Evolutionary conservation across 2,113 vertebrate species (phyloP).

Genomic region (Hydrochoerus hydrochaeris): DNA sequence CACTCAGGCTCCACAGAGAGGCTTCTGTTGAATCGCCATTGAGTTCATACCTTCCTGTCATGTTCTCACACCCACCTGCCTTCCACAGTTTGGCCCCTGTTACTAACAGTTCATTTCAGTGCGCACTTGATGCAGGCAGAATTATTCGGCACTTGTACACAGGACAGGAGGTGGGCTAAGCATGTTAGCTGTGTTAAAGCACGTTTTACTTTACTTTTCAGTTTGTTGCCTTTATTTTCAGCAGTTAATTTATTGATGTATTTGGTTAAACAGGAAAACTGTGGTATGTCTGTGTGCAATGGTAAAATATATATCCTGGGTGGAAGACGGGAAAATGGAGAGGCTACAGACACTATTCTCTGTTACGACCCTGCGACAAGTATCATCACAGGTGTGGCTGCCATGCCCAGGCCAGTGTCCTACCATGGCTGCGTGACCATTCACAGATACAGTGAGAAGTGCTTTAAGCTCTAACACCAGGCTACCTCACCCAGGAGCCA

Average conservation of each 20-base stretch:
- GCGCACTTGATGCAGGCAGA: not conserved
- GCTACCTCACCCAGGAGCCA: conserved; percentile 74
- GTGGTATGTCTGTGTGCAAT: conserved; percentile 99
- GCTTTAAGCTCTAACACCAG: conserved; percentile 90
- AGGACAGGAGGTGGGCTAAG: not conserved
- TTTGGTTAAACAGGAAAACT: conserved; percentile 93
- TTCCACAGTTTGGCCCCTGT: not conserved
- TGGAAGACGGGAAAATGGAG: conserved; percentile 95
- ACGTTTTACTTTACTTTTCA: conserved; percentile 38
- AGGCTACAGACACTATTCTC: conserved; percentile 96
- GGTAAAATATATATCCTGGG: conserved; percentile 99
- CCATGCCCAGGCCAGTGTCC: conserved; percentile 97
- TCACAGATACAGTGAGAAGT: conserved; percentile 97
- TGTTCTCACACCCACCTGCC: not conserved
- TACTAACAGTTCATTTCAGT: not conserved
- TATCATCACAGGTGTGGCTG: conserved; percentile 96
- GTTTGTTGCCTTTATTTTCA: conserved; percentile 39
- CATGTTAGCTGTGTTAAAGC: not conserved
- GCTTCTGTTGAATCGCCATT: not conserved
- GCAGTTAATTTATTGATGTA: conserved; percentile 68
- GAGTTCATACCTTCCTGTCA: conserved; percentile 10
- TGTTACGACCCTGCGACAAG: conserved; percentile 97
- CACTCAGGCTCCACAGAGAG: not conserved
- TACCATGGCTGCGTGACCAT: conserved; percentile 99
- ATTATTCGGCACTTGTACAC: not conserved